Base-by-base conservation (phyloP, 1,140 invertebrate species). In the Mactra quadrangularis region DNA sequence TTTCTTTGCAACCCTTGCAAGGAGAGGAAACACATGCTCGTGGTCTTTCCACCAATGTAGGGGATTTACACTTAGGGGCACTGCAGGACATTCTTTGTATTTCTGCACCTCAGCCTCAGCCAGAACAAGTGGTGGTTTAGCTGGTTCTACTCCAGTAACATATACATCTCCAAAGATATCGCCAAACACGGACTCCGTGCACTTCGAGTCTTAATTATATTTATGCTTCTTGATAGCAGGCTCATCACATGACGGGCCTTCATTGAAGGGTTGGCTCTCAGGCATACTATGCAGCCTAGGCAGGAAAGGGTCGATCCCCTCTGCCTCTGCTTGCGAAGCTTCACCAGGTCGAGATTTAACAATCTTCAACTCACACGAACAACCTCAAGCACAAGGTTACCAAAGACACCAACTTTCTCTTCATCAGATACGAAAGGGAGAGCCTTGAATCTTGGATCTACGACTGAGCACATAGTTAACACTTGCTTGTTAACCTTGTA, bases 41-140 rank as follows among this genome's bases (percentile, higher is more conserved):
- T 84, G 79, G 41, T 78, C 57, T 79, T 72, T 74, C 83, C 83
- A 84, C 83, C 83, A 84, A 22, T 31, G 25, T 59, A 84, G 38
- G 2, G 75, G 74, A 74, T 55, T 81, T 7, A 4, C 17, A 59
- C 41, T 70, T 17, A 70, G 33, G n/a, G n/a, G n/a, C n/a, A n/a
- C n/a, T n/a, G 50, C 3, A 22, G 50, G 4, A 3, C 19, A 6
- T 4, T n/a, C 50, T 53, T 53, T 17, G 19, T 53, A 53, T 3
- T 53, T 17, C 4, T 7, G 19, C 17, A 6, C 50, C 4, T 53
- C 50, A 4, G 25, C 25, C 19, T 53, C 3, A n/a, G 50, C 50
- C 4, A 53, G 25, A 7, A n/a, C 50, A 4, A n/a, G 50, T 3
- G 19, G 4, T n/a, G 50, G 25, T 53, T 53, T 9, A n/a, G 50